Percentiles rank a stretch among this genome's conserved stretches.
phyloP scores from a whole-genome alignment of 2,888 invertebrate species.

The Sepiola atlantica region DNA sequence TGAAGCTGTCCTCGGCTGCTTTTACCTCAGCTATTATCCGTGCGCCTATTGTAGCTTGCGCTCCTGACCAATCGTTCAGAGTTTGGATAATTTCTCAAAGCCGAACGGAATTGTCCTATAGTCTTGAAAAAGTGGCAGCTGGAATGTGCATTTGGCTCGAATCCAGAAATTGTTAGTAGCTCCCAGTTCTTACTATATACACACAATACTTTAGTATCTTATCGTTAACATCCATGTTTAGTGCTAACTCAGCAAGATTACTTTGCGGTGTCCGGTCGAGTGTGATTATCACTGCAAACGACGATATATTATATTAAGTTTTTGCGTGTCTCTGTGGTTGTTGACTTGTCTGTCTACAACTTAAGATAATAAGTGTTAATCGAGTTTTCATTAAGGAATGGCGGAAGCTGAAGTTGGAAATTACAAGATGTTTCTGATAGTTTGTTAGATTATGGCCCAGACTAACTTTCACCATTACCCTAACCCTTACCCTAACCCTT shows the following conservation, averaged over 20 bases:
- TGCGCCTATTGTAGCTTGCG: not conserved
- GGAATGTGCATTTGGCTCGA: not conserved
- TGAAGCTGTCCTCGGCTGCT: not conserved
- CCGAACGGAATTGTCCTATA: not conserved
- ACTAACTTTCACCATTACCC: too few relatives aligned
- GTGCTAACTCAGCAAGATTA: not conserved
- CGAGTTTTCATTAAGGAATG: too few relatives aligned
- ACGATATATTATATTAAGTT: too few relatives aligned
- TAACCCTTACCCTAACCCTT: too few relatives aligned
- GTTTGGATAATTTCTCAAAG: not conserved
- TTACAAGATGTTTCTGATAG: too few relatives aligned
- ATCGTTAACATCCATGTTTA: not conserved
- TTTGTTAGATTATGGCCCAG: too few relatives aligned
- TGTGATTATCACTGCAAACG: too few relatives aligned
- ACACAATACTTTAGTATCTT: not conserved
- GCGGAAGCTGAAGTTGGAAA: too few relatives aligned
- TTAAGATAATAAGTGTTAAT: too few relatives aligned
- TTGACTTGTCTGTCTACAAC: too few relatives aligned
- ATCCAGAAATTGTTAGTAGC: not conserved
- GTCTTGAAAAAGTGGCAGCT: not conserved
- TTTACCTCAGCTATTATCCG: not conserved
- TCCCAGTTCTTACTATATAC: not conserved
- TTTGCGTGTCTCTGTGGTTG: too few relatives aligned
- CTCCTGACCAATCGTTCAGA: not conserved
- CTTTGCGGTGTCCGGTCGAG: not conserved